These are phyloP conservation scores for Enteromius afrohamiltoni DNA, from an alignment of 2,797 vertebrate genomes.

Conservation along the genomic window DNA sequence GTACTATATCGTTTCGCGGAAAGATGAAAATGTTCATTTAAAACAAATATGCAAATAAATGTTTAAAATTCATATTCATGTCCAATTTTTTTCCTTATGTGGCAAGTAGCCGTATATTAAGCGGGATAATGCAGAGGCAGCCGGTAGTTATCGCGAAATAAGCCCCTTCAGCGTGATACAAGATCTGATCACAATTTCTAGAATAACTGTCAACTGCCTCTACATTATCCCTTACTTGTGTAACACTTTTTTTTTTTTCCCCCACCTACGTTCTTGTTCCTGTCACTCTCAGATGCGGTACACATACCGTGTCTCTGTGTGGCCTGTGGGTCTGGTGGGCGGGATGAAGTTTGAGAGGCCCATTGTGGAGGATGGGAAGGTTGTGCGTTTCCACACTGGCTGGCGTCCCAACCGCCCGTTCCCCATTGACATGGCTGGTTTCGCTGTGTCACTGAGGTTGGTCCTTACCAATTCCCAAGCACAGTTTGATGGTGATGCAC, in stretches of 20 bases:
- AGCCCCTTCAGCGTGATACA: too few relatives aligned
- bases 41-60: too few relatives aligned
- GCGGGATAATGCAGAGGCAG: too few relatives aligned
- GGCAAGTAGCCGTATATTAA: too few relatives aligned
- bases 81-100: too few relatives aligned
- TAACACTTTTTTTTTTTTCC: not conserved
- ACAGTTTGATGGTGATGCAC: slow-evolving; percentile 83
- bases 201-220: too few relatives aligned
- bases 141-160: too few relatives aligned
- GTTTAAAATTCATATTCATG: too few relatives aligned
- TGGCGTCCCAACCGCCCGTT: slow-evolving; percentile 92
- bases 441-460: slow-evolving; percentile 84
- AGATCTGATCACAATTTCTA: too few relatives aligned
- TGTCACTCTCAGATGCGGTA: slow-evolving; percentile 82
- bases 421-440: slow-evolving; percentile 92
- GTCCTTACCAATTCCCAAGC: slow-evolving; percentile 82
- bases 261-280: not conserved
- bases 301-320: slow-evolving; percentile 87
- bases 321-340: slow-evolving; percentile 93
- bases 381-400: slow-evolving; percentile 89
- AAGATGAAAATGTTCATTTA: too few relatives aligned
- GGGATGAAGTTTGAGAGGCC: slow-evolving; percentile 91
- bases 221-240: too few relatives aligned
- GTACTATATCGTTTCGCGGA: too few relatives aligned
- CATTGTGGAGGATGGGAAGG: slow-evolving; percentile 84